Conservation (phyloP, 2,888 invertebrate genomes). For the Tricholauxania praeusta region DNA sequence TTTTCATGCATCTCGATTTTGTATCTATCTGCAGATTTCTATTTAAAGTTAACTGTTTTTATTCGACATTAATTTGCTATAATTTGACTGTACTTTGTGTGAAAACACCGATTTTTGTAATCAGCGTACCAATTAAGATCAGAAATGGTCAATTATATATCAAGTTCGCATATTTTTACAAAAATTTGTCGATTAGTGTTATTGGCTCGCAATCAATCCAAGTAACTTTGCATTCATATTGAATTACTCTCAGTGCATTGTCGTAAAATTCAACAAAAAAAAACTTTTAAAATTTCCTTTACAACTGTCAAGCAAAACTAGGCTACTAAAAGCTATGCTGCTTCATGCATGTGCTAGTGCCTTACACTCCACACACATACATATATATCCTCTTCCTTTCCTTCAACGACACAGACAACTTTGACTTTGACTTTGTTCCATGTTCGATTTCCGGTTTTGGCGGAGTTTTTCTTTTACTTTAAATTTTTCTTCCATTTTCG, state of each 20-base stretch:
- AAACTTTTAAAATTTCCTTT: constrained; percentile 17
- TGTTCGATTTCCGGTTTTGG: constrained; percentile 43
- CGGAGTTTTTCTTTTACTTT: constrained; percentile 31
- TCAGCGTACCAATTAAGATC: no score
- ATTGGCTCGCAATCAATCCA: not conserved
- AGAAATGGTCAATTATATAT: no score
- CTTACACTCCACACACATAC: not conserved
- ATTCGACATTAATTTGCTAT: no score
- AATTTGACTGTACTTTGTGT: no score
- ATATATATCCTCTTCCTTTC: not conserved
- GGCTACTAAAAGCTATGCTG: not conserved
- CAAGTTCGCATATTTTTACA: no score
- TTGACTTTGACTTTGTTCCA: constrained; percentile 30
- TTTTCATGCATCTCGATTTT: no score
- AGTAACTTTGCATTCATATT: not conserved
- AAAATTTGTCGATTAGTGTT: not conserved
- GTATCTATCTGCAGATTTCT: no score
- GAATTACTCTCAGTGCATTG: not conserved
- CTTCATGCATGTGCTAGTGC: constrained; percentile 9
- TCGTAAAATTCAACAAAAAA: constrained; percentile 2
- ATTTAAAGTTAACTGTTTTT: no score
- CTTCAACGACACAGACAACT: not conserved
- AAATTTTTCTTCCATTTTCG: not conserved
- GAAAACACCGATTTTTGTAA: no score
- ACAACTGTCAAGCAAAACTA: not conserved